Evolutionary conservation across 2,888 invertebrate species (phyloP), one percentile per base, ranked within the genome.

Genomic region (Sicus ferrugineus): DNA sequence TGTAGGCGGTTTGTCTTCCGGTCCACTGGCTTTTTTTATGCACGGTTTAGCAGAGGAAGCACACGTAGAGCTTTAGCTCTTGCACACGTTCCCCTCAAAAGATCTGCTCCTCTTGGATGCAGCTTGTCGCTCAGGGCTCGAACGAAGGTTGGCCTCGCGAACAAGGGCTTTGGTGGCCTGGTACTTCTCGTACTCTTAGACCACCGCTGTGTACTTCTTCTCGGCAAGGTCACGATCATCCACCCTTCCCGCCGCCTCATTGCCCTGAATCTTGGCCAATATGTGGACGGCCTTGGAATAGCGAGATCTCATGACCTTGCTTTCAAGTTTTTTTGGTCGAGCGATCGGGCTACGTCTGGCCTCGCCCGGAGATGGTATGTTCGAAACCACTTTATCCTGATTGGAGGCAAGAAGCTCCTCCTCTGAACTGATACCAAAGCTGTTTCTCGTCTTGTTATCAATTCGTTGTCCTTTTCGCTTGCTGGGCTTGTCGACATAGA

Each of bases 131-230:
- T 46, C 46, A 46, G 9, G 5, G 2, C 46, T 5, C n/a, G n/a
- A 46, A n/a, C 46, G 46, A n/a, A n/a, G n/a, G n/a, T 46, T 46
- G 46, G 46, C 46, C n/a, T 46, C 46, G 46, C 46, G 46, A 16
- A 16, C 46, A 5, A 14, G 46, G 5, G n/a, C 14, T 16, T 46
- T 46, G 46, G 46, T 46, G 46, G 46, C 46, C 46, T 46, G 46
- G 9, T 14, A 2, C n/a, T 46, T 46, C 9, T 16, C n/a, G 46
- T 46, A 46, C 46, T 46, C 46, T 16, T 46, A 11, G 46, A 14
- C 46, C 46, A 46, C 46, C 46, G 16, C 46, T 46, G 46, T 11
- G 16, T 46, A 46, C 3, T 16, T 46, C 46, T 46, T 46, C 6
- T 46, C 46, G n/a, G n/a, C 46, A 14, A 46, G 46, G 46, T 46